These are phyloP conservation scores for Thermophis baileyi DNA, from an alignment of 2,113 vertebrate genomes.

Conservation along the genomic window DNA sequence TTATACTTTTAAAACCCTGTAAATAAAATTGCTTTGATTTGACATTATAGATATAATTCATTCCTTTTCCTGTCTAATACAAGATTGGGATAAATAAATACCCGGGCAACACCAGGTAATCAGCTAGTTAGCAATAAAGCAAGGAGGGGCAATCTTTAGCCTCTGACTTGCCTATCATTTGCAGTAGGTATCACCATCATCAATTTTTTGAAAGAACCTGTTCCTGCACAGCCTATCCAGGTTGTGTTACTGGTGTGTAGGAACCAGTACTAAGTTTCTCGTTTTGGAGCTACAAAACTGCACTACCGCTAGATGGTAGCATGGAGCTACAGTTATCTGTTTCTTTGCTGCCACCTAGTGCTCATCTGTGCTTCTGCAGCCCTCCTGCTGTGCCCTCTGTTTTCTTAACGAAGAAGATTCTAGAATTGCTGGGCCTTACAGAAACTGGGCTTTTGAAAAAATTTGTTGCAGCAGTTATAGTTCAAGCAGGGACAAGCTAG, in stretches of 20 bases:
- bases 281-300: neutral
- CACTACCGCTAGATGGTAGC: neutral
- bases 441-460: neutral
- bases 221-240: neutral
- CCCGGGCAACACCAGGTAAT: no score
- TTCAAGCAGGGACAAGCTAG: neutral
- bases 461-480: neutral
- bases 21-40: no score
- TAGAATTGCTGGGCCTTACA: neutral
- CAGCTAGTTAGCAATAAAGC: neutral
- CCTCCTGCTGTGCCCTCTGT: neutral
- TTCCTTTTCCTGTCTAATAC: no score
- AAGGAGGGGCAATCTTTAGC: neutral
- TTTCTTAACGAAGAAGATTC: neutral
- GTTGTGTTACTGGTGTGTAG: neutral
- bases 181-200: neutral
- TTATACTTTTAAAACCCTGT: no score
- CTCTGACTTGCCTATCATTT: neutral
- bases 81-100: no score
- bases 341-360: neutral
- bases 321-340: neutral
- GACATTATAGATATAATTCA: no score
- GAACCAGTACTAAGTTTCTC: neutral
- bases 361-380: neutral
- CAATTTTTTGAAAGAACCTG: neutral